Conservation (phyloP, 2,797 vertebrate genomes). For the Ambastaia sidthimunki region DNA sequence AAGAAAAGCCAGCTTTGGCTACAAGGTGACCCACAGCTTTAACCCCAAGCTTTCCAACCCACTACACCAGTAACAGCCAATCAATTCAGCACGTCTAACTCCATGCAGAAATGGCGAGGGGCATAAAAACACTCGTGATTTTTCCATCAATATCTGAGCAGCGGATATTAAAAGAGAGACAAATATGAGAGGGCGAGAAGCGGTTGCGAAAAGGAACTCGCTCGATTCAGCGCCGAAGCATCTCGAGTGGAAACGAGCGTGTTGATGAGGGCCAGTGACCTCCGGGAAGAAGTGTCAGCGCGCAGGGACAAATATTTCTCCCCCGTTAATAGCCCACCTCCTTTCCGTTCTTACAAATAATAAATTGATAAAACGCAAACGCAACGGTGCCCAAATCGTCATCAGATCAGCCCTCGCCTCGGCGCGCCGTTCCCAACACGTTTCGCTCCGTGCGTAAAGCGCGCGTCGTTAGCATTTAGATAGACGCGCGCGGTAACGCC, state of each 20-base stretch:
- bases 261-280: conserved; percentile 76
- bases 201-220: conserved; percentile 46
- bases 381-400: conserved; percentile 72
- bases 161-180: conserved; percentile 51
- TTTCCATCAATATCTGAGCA: conserved; percentile 72
- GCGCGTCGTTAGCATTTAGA: conserved; percentile 99
- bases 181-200: conserved; percentile 52
- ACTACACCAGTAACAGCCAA: conserved; percentile 72
- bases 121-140: conserved; percentile 38
- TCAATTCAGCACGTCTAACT: conserved; percentile 62
- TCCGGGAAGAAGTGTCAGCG: conserved; percentile 65
- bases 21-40: conserved; percentile 79
- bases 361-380: conserved; percentile 69
- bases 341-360: conserved; percentile 7
- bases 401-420: conserved; percentile 83
- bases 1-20: conserved; percentile 59
- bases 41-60: conserved; percentile 74
- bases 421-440: conserved; percentile 73
- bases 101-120: conserved; percentile 50
- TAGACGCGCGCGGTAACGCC: conserved; percentile 87
- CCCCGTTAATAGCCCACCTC: conserved; percentile 63
- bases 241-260: conserved; percentile 70
- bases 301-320: conserved; percentile 59
- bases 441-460: conserved; percentile 61
- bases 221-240: conserved; percentile 45